Evolutionary conservation across 2,888 invertebrate genomes (phyloP), one percentile per base, ranked within the genome.

Genomic region (Embidobia sp.): DNA sequence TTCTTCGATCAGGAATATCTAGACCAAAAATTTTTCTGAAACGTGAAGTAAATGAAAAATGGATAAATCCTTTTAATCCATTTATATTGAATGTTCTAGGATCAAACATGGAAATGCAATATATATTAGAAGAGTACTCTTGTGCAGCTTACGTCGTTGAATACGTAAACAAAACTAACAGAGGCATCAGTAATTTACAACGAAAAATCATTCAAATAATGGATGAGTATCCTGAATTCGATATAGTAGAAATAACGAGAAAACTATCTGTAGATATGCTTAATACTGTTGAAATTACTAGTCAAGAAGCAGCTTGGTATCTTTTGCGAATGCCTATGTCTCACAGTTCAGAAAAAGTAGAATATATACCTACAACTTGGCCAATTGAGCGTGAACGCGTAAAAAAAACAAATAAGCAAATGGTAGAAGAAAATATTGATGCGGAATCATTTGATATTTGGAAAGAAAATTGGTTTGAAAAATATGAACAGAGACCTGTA

Each of bases 231-330:
- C 88, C 87, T 1, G 86, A 89, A 31, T 83, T 85, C 26, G 84
- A 88, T 48, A 78, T 82, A 5, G 72, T 84, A 2, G 85, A 85
- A 10, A 76, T 79, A n/a, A 83, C 83, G 1, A 81, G 76, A 70
- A 84, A 75, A 79, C 73, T 87, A 29, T 80, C 85, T 70, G 61
- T 87, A 2, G 53, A 87, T 33, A 40, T 89, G 29, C 75, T 90
- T 0, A 88, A 90, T 67, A 51, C 53, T 22, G 81, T 84, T 18
- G 89, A 89, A 75, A 86, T 90, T 80, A 74, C 85, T 2, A 82
- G 82, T 72, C 90, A 90, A 86, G 89, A 90, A 83, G 89, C 90
- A 46, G 90, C 90, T 57, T 90, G 90, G 90, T 90, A 85, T 84
- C 72, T 90, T 1, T 72, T 91, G 42, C 80, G 90, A 22, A 82